Base-by-base conservation (phyloP, 2,113 vertebrate species). In the Chionis minor region DNA sequence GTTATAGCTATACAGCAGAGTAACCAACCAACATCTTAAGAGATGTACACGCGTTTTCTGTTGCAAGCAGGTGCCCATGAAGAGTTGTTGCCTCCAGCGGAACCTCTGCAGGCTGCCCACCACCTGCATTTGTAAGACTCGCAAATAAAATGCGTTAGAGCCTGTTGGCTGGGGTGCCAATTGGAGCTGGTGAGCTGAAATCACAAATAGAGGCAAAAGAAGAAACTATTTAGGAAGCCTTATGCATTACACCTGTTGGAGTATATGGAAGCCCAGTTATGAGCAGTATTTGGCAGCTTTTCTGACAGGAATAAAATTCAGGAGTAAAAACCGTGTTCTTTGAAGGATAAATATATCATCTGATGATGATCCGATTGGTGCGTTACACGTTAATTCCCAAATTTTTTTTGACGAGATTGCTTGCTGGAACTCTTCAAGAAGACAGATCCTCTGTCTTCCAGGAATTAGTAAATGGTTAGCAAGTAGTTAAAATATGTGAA, bases 21-120 rank as follows among this genome's bases (percentile, higher is more conserved):
- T 69, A 70, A 40, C 33, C 14, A n/a, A 1, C 32, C 49, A 49
- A 4, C 12, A 4, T 66, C 35, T 12, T 47, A 9, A 16, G 59
- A 84, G 18, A 8, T 35, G 63, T 47, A 5, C 0, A 0, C 70
- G 28, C 1, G 9, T 70, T 52, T 73, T 44, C 30, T 92, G 30
- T 84, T 70, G 23, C 69, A 70, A 27, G 28, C 40, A 40, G 77
- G 27, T 54, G 22, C 18, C 21, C 0, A 0, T 35, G 44, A n/a
- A 27, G 72, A 69, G 23, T 9, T n/a, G 42, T 55, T 10, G 35
- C 22, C n/a, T 86, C 32, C 35, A 61, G 19, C n/a, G 63, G 66
- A 77, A 12, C 51, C 28, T 54, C n/a, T 59, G 77, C 63, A 47
- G 44, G 15, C 70, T 54, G 35, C 33, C 35, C 8, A 45, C 32